Percentiles rank a stretch among this genome's conserved stretches.
Evolutionary conservation across 2,113 vertebrate genomes (phyloP).

Genomic region (Benitochromis conjunctus): DNA sequence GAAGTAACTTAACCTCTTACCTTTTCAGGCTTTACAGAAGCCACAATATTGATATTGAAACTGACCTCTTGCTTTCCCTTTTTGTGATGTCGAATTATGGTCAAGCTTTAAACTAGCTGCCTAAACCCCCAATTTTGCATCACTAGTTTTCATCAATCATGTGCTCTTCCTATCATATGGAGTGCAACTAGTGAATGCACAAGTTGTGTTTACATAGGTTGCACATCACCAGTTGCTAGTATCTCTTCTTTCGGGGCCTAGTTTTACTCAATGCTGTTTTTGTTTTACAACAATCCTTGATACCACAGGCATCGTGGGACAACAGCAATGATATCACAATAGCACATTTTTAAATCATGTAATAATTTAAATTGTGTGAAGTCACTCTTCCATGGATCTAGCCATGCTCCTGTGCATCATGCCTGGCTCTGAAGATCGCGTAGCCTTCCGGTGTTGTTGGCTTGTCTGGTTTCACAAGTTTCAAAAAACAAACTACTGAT

Average conservation of each 20-base stretch:
- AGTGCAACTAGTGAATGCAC: not conserved
- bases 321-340: not conserved
- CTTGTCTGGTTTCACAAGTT: not conserved
- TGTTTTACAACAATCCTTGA: not conserved
- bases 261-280: not conserved
- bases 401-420: not conserved
- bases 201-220: not conserved
- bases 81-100: accelerated
- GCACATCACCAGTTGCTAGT: not conserved
- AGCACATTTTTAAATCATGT: not conserved
- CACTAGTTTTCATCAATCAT: not conserved
- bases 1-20: not conserved
- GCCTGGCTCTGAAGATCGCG: not conserved
- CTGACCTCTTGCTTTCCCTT: not conserved
- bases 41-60: not conserved
- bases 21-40: not conserved
- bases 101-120: not conserved
- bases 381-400: not conserved
- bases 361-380: not conserved
- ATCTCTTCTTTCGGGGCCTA: accelerated
- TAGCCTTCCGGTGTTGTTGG: not conserved
- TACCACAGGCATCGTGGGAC: not conserved
- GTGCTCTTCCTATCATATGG: not conserved
- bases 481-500: not conserved
- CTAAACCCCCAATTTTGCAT: not conserved